Percentiles rank a stretch among this genome's conserved stretches.
These are phyloP conservation scores for Lepidiolamprologus cunningtoni DNA, from an alignment of 2,113 vertebrate species.

Conservation along the genomic window DNA sequence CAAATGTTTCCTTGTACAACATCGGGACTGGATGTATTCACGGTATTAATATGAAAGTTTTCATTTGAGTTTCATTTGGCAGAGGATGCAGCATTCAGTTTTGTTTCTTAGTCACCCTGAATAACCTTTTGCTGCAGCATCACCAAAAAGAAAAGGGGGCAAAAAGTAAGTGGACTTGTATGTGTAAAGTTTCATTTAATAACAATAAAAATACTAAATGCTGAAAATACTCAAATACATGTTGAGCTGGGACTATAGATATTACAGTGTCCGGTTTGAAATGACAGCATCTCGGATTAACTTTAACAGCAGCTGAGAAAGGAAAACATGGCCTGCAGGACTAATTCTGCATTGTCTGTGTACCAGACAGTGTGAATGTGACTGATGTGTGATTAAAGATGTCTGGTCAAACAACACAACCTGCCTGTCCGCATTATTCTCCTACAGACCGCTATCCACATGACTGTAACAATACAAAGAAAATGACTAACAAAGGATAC, in stretches of 20 bases:
- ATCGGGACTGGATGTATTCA: background rate
- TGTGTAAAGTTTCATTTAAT: too few relatives aligned
- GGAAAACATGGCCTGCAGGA: background rate
- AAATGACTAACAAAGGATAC: fast-evolving
- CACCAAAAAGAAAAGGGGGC: background rate
- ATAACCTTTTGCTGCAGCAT: background rate
- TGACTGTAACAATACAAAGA: background rate
- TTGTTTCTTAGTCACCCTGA: background rate
- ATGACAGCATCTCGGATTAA: background rate
- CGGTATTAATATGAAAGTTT: background rate
- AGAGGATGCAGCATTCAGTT: background rate
- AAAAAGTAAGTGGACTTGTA: background rate
- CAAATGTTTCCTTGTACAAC: fast-evolving
- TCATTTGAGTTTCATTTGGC: background rate
- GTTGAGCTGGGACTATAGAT: too few relatives aligned
- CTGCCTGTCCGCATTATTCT: background rate
- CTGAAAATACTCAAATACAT: too few relatives aligned
- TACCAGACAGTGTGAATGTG: background rate
- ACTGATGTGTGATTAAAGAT: background rate
- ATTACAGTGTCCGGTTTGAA: too few relatives aligned
- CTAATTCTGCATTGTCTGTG: background rate
- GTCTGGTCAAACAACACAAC: background rate
- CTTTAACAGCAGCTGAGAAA: background rate
- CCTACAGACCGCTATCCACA: background rate
- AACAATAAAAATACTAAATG: too few relatives aligned